These are phyloP conservation scores for Daphoenositta chrysoptera DNA, from an alignment of 2,113 vertebrate genomes.

Conservation along the genomic window DNA sequence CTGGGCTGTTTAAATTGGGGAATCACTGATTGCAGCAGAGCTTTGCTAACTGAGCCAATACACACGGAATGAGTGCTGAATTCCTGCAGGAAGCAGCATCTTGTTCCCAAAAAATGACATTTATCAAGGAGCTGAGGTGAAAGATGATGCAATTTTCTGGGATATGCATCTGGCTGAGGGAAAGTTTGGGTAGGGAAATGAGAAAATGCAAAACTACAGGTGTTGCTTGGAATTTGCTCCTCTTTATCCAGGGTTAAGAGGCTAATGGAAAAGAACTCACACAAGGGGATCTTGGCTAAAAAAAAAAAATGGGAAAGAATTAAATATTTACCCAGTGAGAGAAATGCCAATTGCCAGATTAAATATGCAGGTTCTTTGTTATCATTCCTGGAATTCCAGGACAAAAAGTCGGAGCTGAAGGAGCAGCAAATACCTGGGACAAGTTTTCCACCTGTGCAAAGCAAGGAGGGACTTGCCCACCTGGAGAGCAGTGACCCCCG, in stretches of 20 bases:
- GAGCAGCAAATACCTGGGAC: neutral
- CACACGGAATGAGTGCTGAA: rapidly evolving
- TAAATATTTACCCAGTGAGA: conserved; percentile 39
- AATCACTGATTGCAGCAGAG: neutral
- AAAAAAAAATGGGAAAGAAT: neutral
- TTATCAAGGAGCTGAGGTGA: neutral
- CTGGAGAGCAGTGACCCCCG: neutral
- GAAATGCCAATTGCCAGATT: neutral
- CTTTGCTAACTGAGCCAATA: neutral
- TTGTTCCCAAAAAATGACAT: neutral
- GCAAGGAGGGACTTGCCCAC: neutral
- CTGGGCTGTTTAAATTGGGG: neutral
- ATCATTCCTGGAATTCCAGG: conserved; percentile 35
- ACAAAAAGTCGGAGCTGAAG: neutral
- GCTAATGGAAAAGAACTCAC: neutral
- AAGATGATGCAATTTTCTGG: neutral
- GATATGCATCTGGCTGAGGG: neutral
- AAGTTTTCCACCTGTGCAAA: conserved; percentile 34
- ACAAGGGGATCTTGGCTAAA: neutral
- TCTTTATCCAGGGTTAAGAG: conserved; percentile 40
- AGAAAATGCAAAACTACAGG: conserved; percentile 14
- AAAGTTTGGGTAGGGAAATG: conserved; percentile 44
- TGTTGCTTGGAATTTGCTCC: conserved; percentile 29
- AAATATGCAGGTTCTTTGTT: conserved; percentile 32
- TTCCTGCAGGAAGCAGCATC: neutral